Conservation (phyloP, 2,113 vertebrate genomes). For the Psilopsiagon aurifrons region DNA sequence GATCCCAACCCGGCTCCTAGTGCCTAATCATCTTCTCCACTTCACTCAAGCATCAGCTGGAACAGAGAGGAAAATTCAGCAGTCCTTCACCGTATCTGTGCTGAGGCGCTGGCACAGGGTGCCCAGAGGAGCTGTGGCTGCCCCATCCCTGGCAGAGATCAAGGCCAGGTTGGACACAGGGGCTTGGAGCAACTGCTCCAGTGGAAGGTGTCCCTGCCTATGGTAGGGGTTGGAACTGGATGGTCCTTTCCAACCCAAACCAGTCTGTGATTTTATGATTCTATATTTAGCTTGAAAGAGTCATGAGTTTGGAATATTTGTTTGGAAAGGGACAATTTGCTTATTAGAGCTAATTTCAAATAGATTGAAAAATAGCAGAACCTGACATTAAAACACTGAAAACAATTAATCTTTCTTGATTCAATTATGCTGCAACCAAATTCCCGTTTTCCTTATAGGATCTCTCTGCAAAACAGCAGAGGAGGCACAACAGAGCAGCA, state of each 20-base stretch:
- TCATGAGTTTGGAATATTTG: neutral
- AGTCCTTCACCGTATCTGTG: neutral
- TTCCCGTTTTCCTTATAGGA: neutral
- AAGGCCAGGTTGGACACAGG: neutral
- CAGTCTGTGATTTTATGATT: neutral
- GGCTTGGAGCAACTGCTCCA: neutral
- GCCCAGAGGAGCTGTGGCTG: neutral
- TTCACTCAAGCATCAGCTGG: neutral
- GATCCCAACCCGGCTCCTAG: neutral
- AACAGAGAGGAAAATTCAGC: neutral
- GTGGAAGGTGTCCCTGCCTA: neutral
- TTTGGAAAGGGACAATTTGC: neutral
- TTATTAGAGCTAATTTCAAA: neutral
- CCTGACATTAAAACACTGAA: neutral
- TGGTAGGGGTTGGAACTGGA: neutral
- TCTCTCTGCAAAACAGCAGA: neutral
- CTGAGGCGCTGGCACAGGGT: neutral
- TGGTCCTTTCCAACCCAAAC: neutral
- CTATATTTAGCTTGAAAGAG: neutral
- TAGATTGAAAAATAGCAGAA: neutral
- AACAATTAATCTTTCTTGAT: neutral
- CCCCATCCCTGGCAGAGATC: neutral
- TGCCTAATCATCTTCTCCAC: neutral
- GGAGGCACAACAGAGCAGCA: rapidly evolving
- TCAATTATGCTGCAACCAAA: neutral